phyloP scores from a whole-genome alignment of 2,797 vertebrate genomes.

The Clamator glandarius region DNA sequence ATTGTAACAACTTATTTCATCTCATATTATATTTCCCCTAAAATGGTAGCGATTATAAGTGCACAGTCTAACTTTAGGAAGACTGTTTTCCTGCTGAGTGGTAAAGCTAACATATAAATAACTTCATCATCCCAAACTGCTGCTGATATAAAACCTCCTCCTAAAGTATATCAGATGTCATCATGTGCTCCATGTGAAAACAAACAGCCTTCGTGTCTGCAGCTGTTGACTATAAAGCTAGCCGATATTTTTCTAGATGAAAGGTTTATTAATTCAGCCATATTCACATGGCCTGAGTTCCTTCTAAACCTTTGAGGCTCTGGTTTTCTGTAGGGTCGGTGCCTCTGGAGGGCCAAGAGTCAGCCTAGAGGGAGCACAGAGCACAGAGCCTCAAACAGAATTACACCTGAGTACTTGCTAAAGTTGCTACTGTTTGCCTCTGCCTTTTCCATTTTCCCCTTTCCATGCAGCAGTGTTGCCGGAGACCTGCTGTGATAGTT shows the following conservation, averaged over 20 bases:
- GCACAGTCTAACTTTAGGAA: not conserved
- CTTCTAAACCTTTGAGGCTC: not conserved
- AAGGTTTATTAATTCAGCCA: not conserved
- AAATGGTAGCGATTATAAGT: not conserved
- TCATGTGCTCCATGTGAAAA: not conserved
- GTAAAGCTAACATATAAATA: conserved; percentile 15
- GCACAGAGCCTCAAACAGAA: not conserved
- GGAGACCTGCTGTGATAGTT: not conserved
- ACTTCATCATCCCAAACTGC: not conserved
- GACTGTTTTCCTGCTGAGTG: conserved; percentile 3
- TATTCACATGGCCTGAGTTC: not conserved
- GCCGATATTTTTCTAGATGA: not conserved
- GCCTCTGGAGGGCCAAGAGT: not conserved
- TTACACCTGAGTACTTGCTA: not conserved
- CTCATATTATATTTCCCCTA: not conserved
- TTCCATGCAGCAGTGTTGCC: not conserved
- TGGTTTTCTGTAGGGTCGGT: not conserved
- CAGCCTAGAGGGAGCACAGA: not conserved
- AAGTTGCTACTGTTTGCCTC: not conserved
- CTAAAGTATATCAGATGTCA: conserved; percentile 1
- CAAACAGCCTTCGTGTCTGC: not conserved
- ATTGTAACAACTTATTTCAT: not conserved
- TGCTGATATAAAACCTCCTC: conserved; percentile 30
- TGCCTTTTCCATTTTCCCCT: not conserved
- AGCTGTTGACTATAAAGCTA: not conserved